Evolutionary conservation across 2,113 vertebrate genomes (phyloP).

Genomic region (Brachyhypopomus gauderio): DNA sequence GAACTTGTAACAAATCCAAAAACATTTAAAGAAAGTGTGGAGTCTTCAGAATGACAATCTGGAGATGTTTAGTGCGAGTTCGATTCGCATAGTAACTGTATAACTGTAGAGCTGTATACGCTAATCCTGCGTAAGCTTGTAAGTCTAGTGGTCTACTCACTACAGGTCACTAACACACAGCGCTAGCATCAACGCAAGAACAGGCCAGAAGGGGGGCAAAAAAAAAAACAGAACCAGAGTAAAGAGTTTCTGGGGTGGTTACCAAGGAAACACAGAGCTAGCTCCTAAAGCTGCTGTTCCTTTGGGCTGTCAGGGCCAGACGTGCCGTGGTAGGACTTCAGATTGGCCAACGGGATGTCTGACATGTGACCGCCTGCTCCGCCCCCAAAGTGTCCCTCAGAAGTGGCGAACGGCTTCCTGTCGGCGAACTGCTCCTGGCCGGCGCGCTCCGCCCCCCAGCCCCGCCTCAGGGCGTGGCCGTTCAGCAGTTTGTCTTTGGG

Average conservation of each 20-base stretch:
- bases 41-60: constrained; percentile 62
- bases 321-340: constrained; percentile 92
- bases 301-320: constrained; percentile 90
- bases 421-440: constrained; percentile 93
- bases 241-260: constrained; percentile 33
- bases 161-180: constrained; percentile 84
- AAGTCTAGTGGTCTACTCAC: constrained; percentile 85
- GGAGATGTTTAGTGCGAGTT: constrained; percentile 60
- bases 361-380: constrained; percentile 84
- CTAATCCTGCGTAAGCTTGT: constrained; percentile 80
- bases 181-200: constrained; percentile 83
- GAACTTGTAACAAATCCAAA: constrained; percentile 64
- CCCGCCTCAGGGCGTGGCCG: constrained; percentile 92
- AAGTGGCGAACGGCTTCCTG: constrained; percentile 90
- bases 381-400: constrained; percentile 84
- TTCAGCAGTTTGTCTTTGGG: constrained; percentile 97
- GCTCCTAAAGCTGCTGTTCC: constrained; percentile 96
- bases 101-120: constrained; percentile 65
- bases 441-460: constrained; percentile 92
- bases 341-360: constrained; percentile 95
- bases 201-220: constrained; percentile 49
- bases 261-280: neutral
- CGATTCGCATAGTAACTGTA: constrained; percentile 66
- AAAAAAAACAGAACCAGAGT: constrained; percentile 7
- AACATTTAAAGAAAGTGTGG: constrained; percentile 22